Conservation (phyloP, 2,797 vertebrate species). For the Bradypodion ventrale region DNA sequence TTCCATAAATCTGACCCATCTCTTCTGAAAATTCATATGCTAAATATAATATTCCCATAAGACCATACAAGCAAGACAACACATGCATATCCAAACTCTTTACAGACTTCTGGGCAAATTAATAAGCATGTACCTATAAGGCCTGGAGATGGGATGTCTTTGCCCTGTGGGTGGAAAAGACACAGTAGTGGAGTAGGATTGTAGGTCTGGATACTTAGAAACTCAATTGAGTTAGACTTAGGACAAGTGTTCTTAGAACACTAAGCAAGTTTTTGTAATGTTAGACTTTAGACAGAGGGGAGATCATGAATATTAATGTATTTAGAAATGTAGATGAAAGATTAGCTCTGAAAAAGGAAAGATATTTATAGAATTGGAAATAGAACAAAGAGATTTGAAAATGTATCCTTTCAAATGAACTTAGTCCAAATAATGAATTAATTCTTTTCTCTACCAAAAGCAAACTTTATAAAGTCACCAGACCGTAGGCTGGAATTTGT, state of each 20-base stretch:
- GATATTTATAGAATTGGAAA: neutral
- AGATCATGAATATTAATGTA: neutral
- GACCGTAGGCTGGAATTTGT: neutral
- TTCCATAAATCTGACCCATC: neutral
- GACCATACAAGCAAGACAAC: no score
- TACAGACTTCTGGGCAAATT: neutral
- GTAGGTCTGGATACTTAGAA: neutral
- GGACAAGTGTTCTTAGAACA: neutral
- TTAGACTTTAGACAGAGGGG: neutral
- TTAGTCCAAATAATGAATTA: neutral
- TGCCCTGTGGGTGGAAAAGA: neutral
- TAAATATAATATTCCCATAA: neutral
- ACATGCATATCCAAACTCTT: neutral
- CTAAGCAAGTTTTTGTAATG: neutral
- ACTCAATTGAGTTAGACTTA: neutral
- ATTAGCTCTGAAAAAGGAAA: neutral
- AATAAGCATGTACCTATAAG: neutral
- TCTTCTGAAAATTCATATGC: neutral
- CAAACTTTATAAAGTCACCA: neutral
- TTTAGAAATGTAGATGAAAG: neutral
- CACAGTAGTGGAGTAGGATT: neutral
- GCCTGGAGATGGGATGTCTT: neutral
- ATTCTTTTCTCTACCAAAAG: constrained; percentile 1
- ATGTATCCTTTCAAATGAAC: constrained; percentile 2
- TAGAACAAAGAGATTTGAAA: neutral